Conservation (phyloP, 2,888 invertebrate genomes). For the Ctenicera cuprea region DNA sequence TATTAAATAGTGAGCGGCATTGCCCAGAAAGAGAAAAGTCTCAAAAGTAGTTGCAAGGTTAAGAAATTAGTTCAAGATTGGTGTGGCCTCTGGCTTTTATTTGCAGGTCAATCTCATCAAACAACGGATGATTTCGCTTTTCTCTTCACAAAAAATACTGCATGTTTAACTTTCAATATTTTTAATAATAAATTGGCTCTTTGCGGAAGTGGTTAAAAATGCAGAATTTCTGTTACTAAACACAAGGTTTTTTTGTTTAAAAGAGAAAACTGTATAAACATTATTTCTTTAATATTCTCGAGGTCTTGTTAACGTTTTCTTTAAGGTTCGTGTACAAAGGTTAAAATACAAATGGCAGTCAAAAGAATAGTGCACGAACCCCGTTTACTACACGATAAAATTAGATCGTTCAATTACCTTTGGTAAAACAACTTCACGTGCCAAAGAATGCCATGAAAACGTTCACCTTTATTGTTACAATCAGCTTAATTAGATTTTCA, state of each 20-base stretch:
- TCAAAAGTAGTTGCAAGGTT: constrained; percentile 16
- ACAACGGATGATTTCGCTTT: too few species aligned
- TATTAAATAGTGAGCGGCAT: neutral
- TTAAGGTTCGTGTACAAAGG: too few species aligned
- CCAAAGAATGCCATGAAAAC: constrained; percentile 11
- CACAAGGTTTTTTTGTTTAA: too few species aligned
- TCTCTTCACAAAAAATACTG: too few species aligned
- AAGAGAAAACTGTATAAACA: too few species aligned
- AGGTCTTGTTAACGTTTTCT: too few species aligned
- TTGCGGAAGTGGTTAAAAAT: too few species aligned
- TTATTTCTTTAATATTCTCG: too few species aligned
- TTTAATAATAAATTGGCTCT: too few species aligned
- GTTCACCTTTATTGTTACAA: constrained; percentile 15
- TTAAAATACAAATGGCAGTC: too few species aligned
- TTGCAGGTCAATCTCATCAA: neutral
- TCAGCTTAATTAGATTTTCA: neutral
- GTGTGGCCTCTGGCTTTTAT: neutral
- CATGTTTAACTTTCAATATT: too few species aligned
- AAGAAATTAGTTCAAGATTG: constrained; percentile 16
- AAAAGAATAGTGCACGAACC: neutral
- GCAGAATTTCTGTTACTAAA: too few species aligned
- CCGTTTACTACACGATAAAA: constrained; percentile 3
- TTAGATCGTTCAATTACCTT: constrained; percentile 24
- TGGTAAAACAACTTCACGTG: constrained; percentile 17
- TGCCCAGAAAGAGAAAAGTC: neutral